Base-by-base conservation (phyloP, 2,797 vertebrate species). In the Gymnocypris eckloni region DNA sequence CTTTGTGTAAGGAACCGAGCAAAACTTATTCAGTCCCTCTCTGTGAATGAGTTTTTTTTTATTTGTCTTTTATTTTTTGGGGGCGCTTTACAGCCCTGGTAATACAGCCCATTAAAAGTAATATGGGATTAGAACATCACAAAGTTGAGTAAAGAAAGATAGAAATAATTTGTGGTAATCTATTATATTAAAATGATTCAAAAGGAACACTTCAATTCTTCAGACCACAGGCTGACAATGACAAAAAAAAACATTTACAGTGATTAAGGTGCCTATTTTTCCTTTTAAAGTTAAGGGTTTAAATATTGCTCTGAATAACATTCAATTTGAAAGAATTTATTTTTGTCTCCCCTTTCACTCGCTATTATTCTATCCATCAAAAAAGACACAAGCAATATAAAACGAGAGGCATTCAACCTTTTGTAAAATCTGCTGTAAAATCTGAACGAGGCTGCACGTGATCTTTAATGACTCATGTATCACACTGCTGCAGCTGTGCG, bases 401-500 rank as follows among this genome's bases (percentile, higher is more conserved):
- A 41, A 84, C 2, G 50, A 71, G n/a, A 79, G 64, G 25, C 83
- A 79, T 84, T 84, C 50, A 66, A 48, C 52, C 54, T 33, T 86
- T 64, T 39, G 43, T 81, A 72, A 50, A 52, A 81, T 86, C 69
- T 73, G 69, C 70, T 86, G 52, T 73, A 39, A 86, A 81, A 86
- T 86, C 54, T 80, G 52, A 80, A 56, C 5, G 5, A 70, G 54
- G 77, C 84, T n/a, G 41, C 67, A 61, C 52, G 50, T 80, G 78
- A 86, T 80, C 78, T 86, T 80, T 81, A 86, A 86, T 86, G 78
- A 86, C 54, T 85, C 67, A 61, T 86, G 78, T 81, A 81, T 86
- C 78, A 86, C 54, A 61, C 78, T 81, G 78, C 56, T 81, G 84
- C 78, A 85, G 83, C 83, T 79, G 83, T 79, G 76, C 43, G 9